A percentile compares a stretch with the other conserved stretches of the same genome.
These are phyloP conservation scores for Penaeus monodon DNA, from an alignment of 2,888 invertebrate genomes.

Conservation along the genomic window DNA sequence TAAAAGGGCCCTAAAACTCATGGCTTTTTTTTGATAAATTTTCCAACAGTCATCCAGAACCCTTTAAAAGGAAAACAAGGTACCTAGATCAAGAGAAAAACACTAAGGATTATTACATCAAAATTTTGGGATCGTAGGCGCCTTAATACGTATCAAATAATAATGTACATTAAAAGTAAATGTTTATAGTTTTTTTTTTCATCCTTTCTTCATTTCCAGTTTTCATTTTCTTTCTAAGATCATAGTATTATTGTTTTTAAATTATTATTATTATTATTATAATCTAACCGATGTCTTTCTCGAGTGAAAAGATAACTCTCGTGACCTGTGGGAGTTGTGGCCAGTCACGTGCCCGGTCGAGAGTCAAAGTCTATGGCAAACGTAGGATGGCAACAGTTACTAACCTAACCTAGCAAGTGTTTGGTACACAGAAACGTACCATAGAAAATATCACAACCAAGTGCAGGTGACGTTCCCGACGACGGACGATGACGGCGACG, in stretches of 20 bases:
- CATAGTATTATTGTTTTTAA: not conserved
- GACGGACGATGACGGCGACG: too few species aligned
- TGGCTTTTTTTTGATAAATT: constrained; percentile 42
- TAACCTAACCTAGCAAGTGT: constrained; percentile 60
- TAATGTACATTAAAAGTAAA: constrained; percentile 45
- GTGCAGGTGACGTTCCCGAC: constrained; percentile 55
- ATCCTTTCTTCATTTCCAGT: too few species aligned
- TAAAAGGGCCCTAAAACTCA: constrained; percentile 51
- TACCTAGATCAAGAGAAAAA: constrained; percentile 60
- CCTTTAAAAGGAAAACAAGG: constrained; percentile 48
- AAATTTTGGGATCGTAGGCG: constrained; percentile 56
- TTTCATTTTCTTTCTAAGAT: too few species aligned
- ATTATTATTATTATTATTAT: not conserved
- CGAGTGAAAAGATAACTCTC: constrained; percentile 42
- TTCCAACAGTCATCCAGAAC: constrained; percentile 56
- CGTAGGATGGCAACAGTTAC: constrained; percentile 62
- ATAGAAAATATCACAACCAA: constrained; percentile 62
- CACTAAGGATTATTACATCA: constrained; percentile 60
- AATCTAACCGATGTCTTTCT: constrained; percentile 34
- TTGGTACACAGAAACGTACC: constrained; percentile 53
- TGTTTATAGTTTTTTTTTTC: too few species aligned
- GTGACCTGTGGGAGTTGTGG: constrained; percentile 52
- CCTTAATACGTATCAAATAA: constrained; percentile 47
- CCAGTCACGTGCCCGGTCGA: constrained; percentile 39
- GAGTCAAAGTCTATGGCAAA: constrained; percentile 53